phyloP scores from a whole-genome alignment of 2,113 vertebrate genomes.

The Collichthys lucidus region DNA sequence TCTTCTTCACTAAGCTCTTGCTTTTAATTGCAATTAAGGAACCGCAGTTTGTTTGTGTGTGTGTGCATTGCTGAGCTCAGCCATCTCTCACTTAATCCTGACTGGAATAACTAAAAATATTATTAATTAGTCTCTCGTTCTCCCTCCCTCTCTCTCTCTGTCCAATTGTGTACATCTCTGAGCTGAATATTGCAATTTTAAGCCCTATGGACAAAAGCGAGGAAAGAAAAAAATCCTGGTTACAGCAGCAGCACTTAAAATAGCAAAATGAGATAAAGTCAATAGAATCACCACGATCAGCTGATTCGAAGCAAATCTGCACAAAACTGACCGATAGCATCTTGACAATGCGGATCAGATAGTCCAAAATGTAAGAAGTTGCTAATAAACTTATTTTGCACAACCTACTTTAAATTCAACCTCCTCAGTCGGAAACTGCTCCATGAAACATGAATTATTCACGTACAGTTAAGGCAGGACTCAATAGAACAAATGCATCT shows the following conservation, averaged over 20 bases:
- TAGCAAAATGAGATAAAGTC: not conserved
- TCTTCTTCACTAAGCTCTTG: slow-evolving; percentile 10
- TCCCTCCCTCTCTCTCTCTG: not conserved
- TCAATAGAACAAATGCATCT: not conserved
- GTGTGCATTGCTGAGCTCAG: slow-evolving; percentile 37
- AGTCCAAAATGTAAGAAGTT: not conserved
- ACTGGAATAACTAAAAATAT: slow-evolving; percentile 49
- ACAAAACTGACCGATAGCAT: not conserved
- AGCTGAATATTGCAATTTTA: not conserved
- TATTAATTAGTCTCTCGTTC: slow-evolving; percentile 5
- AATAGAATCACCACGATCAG: too few relatives aligned
- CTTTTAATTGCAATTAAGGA: slow-evolving; percentile 51
- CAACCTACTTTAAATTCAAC: not conserved
- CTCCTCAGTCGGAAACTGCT: not conserved
- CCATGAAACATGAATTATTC: not conserved
- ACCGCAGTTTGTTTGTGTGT: not conserved
- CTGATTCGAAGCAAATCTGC: not conserved
- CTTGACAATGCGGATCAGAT: not conserved
- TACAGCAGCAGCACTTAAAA: not conserved
- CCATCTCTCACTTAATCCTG: slow-evolving; percentile 31
- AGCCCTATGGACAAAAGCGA: too few relatives aligned
- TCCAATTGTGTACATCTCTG: not conserved
- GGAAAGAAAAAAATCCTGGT: not conserved
- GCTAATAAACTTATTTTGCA: not conserved
- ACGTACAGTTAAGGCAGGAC: not conserved